phyloP scores from a whole-genome alignment of 2,888 invertebrate species.

The Alentia gelatinosa region DNA sequence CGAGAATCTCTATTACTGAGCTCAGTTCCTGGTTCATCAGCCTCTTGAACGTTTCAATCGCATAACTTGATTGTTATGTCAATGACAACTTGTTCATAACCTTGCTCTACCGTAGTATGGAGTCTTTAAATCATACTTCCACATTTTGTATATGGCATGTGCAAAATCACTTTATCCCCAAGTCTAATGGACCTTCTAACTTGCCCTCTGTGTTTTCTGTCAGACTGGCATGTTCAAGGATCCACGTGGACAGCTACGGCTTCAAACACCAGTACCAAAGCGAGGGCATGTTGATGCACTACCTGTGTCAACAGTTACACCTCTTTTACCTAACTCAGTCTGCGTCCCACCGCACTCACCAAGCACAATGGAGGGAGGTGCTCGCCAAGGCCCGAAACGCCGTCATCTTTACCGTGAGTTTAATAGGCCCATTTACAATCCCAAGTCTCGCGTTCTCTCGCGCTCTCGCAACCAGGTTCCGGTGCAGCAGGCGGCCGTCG shows the following conservation, averaged over 20 bases:
- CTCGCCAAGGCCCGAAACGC: conserved; percentile 34
- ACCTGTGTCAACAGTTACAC: conserved; percentile 82
- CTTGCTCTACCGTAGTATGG: too few species aligned
- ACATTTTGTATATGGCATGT: background rate
- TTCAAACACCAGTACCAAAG: conserved; percentile 81
- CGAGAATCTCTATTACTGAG: too few species aligned
- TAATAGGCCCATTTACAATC: background rate
- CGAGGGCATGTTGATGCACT: conserved; percentile 81
- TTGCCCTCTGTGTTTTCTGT: background rate
- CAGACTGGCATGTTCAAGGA: conserved; percentile 77
- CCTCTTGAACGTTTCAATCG: too few species aligned
- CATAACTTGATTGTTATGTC: too few species aligned
- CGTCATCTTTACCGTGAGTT: conserved; percentile 31
- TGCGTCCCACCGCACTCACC: conserved; percentile 77
- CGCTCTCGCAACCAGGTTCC: too few species aligned
- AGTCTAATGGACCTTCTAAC: too few species aligned
- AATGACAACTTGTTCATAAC: too few species aligned
- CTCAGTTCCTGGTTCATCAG: too few species aligned
- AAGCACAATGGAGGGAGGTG: conserved; percentile 78
- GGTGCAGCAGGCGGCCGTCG: too few species aligned
- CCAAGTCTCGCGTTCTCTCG: too few species aligned
- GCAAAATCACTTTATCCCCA: background rate
- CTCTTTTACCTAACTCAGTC: conserved; percentile 80
- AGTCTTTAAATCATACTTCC: background rate
- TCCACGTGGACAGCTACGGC: conserved; percentile 82